Evolutionary conservation across 2,797 vertebrate genomes (phyloP).

Genomic region (Botia almorhae): DNA sequence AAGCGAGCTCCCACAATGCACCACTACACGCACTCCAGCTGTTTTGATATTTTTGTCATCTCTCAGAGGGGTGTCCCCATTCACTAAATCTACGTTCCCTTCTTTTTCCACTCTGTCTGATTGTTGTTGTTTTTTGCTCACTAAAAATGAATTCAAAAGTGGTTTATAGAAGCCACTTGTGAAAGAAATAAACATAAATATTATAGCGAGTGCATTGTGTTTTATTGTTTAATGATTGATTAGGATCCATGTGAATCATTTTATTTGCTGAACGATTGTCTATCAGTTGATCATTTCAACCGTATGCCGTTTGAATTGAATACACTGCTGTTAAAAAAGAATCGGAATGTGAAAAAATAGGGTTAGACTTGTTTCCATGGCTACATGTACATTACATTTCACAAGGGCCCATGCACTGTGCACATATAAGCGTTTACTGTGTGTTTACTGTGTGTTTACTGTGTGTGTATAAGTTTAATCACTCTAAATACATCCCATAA

Average conservation of each 20-base stretch:
- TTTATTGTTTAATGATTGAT: constrained; percentile 2
- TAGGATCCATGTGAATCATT: background rate
- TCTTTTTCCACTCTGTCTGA: background rate
- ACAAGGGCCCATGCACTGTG: constrained; percentile 24
- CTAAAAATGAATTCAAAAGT: constrained; percentile 2
- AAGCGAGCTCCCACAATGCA: constrained; percentile 30
- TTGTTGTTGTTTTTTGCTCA: background rate
- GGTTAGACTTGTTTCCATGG: constrained; percentile 47
- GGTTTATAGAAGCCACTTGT: background rate
- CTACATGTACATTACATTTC: constrained; percentile 36
- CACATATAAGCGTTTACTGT: background rate
- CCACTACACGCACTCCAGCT: constrained; percentile 22
- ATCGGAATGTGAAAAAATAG: constrained; percentile 4
- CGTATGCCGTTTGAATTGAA: background rate
- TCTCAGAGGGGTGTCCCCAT: constrained; percentile 26
- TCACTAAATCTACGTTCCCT: constrained; percentile 23
- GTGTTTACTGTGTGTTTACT: background rate
- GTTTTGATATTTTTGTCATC: constrained; percentile 48
- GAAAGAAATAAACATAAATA: background rate
- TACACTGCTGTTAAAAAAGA: background rate
- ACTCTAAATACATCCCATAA: background rate
- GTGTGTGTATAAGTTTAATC: background rate
- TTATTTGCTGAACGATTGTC: background rate
- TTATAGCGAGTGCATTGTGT: background rate
- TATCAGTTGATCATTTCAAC: background rate